Evolutionary conservation across 2,113 vertebrate genomes (phyloP).

Genomic region (Syngnathoides biaculeatus): DNA sequence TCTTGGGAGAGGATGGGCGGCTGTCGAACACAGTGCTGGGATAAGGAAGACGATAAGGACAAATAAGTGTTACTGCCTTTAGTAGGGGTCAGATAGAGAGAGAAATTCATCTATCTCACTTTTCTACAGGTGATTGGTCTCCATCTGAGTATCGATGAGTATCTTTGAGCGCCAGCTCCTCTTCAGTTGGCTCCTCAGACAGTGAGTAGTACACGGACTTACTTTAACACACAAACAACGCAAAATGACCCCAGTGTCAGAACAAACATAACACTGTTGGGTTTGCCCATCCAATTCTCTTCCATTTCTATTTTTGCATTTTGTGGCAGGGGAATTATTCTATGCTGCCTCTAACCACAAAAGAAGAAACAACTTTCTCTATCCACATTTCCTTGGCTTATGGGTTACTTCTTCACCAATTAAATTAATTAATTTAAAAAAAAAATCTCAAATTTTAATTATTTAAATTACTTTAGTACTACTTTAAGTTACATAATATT

Average conservation of each 20-base stretch:
- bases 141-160: slow-evolving; percentile 77
- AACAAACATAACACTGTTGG: background rate
- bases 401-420: too few species aligned
- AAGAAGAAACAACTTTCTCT: too few species aligned
- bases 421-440: too few species aligned
- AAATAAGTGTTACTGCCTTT: background rate
- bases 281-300: background rate
- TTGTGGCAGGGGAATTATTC: too few species aligned
- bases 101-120: slow-evolving; percentile 61
- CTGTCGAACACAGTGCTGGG: slow-evolving; percentile 57
- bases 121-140: slow-evolving; percentile 66
- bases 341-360: too few species aligned
- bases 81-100: background rate
- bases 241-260: background rate
- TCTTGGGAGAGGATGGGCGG: slow-evolving; percentile 75
- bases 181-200: slow-evolving; percentile 64
- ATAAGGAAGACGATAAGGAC: background rate
- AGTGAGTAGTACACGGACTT: slow-evolving; percentile 75
- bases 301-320: background rate
- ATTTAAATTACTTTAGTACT: too few species aligned
- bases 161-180: slow-evolving; percentile 51
- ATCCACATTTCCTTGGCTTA: too few species aligned
- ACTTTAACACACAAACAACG: slow-evolving; percentile 47
- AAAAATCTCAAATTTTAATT: too few species aligned
- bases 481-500: too few species aligned